Evolutionary conservation across 92 coral and sea anemone species (phyloP), one percentile per base, ranked within the genome.

Genomic region (Parazoanthus darwini): DNA sequence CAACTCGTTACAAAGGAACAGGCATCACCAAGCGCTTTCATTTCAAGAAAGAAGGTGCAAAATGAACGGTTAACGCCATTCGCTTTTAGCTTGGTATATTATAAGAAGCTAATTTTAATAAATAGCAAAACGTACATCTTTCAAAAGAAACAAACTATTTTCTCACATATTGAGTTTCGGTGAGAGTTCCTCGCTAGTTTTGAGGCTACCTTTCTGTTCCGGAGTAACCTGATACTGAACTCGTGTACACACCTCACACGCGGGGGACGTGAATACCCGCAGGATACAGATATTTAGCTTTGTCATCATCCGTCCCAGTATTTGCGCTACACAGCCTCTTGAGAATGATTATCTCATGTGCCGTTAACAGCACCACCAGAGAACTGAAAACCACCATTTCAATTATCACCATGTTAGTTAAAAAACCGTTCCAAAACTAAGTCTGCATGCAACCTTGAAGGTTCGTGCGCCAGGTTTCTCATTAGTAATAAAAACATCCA

Each of bases 351-450:
- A 84, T 71, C 37, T 84, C 87, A 35, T 84, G 56, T 18, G 87
- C 87, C 35, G 87, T 43, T 36, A 84, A 44, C 79, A 84, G 33
- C 79, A 84, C 79, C 14, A 84, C 48, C 33, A 84, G 15, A 1
- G 87, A 84, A 50, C 87, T 71, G 43, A 84, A 84, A 71, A 84
- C 70, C 78, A 71, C 7, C 78, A 84, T 71, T 72, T 84, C 87
- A 66, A 84, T 71, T 43, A 84, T 20, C 79, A 71, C 87, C 87
- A 84, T 84, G 33, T 20, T 78, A 36, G 8, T 20, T 16, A 11
- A 76, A 76, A 39, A 39, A 38, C 46, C 2, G 25, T 33, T 39
- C 23, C 46, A 37, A 36, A 39, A 39, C 46, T 18, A 35, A 37
- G 8, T 16, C 46, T 76, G 20, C 48, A 37, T 76, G 20, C 48